A percentile compares a stretch with the other conserved stretches of the same genome.
Evolutionary conservation across 2,113 vertebrate species (phyloP).

Genomic region (Bos taurus): DNA sequence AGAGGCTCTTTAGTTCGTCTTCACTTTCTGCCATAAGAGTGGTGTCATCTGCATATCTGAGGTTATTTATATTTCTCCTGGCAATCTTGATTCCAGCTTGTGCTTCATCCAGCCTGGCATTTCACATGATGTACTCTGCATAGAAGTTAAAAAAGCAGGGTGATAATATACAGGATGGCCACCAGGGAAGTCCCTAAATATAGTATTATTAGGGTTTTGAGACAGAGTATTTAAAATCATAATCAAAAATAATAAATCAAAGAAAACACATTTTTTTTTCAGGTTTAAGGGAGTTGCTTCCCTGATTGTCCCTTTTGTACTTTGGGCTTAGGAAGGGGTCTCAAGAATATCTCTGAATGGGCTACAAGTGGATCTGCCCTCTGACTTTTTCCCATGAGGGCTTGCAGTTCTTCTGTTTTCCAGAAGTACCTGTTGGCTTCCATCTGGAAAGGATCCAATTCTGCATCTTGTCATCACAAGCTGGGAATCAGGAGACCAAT

Average conservation of each 20-base stretch:
- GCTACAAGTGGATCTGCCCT: not conserved
- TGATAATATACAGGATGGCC: not conserved
- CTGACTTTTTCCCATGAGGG: not conserved
- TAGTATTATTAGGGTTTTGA: not conserved
- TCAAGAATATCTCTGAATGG: not conserved
- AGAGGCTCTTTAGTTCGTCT: not conserved
- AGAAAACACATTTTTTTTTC: not conserved
- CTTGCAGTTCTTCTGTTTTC: not conserved
- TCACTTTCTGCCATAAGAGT: not conserved
- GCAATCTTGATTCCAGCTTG: not conserved
- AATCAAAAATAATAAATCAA: constrained; percentile 20
- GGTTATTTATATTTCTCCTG: not conserved
- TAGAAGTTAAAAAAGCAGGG: not conserved
- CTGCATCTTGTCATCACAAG: not conserved
- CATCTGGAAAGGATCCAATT: not conserved
- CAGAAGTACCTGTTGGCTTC: not conserved
- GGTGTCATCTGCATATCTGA: not conserved
- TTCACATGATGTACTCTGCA: not conserved
- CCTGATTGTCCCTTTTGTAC: not conserved
- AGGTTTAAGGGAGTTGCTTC: not conserved
- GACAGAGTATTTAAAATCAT: not conserved
- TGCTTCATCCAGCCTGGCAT: not conserved
- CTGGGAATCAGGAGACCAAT: not conserved
- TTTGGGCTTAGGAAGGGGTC: not conserved
- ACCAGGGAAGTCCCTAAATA: not conserved